Percentiles rank a stretch among this genome's conserved stretches.
These are phyloP conservation scores for Dasyprocta punctata DNA, from an alignment of 2,113 vertebrate genomes.

Conservation along the genomic window DNA sequence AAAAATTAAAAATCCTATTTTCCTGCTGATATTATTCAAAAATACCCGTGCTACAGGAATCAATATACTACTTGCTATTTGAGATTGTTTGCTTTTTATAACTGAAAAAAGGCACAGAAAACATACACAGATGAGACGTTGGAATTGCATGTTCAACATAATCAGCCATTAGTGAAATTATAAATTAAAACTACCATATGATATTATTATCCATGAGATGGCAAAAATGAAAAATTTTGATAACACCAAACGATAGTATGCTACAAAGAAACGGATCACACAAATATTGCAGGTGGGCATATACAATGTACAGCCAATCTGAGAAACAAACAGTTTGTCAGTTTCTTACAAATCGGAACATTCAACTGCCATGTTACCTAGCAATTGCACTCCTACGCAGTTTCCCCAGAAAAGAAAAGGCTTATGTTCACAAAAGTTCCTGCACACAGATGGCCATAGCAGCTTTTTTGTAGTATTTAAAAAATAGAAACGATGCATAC, in stretches of 20 bases:
- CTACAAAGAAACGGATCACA: neutral
- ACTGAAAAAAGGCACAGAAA: neutral
- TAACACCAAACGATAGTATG: neutral
- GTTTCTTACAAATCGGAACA: neutral
- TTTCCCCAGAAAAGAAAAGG: neutral
- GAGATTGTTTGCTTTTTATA: neutral
- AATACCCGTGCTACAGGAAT: neutral
- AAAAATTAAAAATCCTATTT: too few relatives aligned
- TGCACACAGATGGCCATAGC: neutral
- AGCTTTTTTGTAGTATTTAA: neutral
- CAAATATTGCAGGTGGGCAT: too few relatives aligned
- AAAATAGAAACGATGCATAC: too few relatives aligned
- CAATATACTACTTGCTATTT: too few relatives aligned
- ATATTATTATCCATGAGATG: neutral
- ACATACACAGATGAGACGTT: neutral
- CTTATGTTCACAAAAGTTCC: too few relatives aligned
- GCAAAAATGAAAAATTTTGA: neutral
- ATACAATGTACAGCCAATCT: neutral
- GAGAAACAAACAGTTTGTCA: neutral
- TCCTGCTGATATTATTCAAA: neutral
- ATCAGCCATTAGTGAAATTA: neutral
- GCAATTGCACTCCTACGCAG: neutral
- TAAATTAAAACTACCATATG: neutral
- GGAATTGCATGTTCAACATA: neutral
- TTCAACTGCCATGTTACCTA: neutral